Percentiles rank a stretch among this genome's conserved stretches.
These are phyloP conservation scores for Brienomyrus brachyistius DNA, from an alignment of 2,113 vertebrate genomes.

Conservation along the genomic window DNA sequence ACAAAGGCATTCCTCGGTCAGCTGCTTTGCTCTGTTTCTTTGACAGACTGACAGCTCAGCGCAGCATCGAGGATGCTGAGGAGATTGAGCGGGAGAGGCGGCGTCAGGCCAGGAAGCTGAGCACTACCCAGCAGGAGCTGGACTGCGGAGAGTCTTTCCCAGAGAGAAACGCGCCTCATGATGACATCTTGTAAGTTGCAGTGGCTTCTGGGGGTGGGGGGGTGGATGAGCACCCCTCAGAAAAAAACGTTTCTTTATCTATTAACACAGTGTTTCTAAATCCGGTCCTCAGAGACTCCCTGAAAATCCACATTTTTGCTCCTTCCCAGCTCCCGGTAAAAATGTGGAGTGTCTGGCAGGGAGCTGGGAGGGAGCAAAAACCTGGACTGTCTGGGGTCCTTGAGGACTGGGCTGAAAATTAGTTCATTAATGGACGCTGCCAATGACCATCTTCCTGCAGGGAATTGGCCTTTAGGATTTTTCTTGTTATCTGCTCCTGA, in stretches of 20 bases:
- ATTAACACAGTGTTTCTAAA: neutral
- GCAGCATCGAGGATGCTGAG: constrained; percentile 80
- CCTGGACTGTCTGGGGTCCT: neutral
- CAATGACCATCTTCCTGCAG: neutral
- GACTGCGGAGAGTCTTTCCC: constrained; percentile 25
- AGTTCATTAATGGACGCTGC: neutral
- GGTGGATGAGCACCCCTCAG: neutral
- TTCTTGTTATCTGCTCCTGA: neutral
- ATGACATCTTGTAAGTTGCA: neutral
- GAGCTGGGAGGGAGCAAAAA: neutral
- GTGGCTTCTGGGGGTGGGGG: neutral
- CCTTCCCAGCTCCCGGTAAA: too few species aligned
- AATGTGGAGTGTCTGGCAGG: neutral
- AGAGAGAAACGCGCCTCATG: constrained; percentile 25
- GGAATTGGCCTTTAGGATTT: neutral
- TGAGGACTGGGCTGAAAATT: too few species aligned
- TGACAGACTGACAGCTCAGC: constrained; percentile 74
- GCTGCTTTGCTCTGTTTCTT: neutral
- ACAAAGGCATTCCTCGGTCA: neutral
- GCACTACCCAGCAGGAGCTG: constrained; percentile 21
- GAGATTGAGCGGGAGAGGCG: constrained; percentile 71
- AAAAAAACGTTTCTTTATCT: neutral
- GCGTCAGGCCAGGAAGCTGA: constrained; percentile 57
- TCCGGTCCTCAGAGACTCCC: neutral
- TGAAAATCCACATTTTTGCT: neutral